These are phyloP conservation scores for Vulpes lagopus DNA, from an alignment of 2,113 vertebrate species.

Conservation along the genomic window DNA sequence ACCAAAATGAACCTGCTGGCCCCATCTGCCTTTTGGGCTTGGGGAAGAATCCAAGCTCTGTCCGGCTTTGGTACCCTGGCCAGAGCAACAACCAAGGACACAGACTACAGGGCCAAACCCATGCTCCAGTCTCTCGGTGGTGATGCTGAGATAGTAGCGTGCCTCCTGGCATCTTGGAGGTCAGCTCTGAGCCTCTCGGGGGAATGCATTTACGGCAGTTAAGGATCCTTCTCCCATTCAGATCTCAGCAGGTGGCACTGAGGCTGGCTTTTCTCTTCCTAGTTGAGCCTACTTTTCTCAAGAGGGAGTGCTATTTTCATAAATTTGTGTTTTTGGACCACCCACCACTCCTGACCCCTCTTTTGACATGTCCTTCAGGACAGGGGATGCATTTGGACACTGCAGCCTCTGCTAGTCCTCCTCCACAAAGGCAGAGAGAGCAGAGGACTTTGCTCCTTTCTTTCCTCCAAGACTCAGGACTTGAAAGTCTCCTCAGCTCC, in stretches of 20 bases:
- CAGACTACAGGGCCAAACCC: conserved; percentile 47
- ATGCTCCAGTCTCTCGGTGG: conserved; percentile 35
- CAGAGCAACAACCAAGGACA: conserved; percentile 67
- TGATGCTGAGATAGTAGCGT: conserved; percentile 47
- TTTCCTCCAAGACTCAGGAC: not conserved
- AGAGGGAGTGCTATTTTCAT: conserved; percentile 72
- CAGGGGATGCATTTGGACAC: not conserved
- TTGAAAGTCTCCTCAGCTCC: not conserved
- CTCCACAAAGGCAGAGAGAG: not conserved
- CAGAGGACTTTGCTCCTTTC: not conserved
- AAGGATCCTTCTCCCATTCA: conserved; percentile 57
- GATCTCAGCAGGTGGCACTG: conserved; percentile 66
- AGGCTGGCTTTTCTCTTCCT: conserved; percentile 61
- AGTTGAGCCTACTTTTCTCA: conserved; percentile 67
- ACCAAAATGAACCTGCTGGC: not conserved
- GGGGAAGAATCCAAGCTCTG: not conserved
- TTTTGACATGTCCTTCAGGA: conserved; percentile 16
- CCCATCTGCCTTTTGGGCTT: not conserved
- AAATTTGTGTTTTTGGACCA: conserved; percentile 76
- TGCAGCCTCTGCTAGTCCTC: not conserved
- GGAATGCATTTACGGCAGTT: not conserved
- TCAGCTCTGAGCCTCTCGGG: not conserved
- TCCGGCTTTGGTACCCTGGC: conserved; percentile 7
- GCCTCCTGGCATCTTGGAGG: conserved; percentile 65
- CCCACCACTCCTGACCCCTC: conserved; percentile 41